Evolutionary conservation across 2,888 invertebrate genomes (phyloP).

Genomic region (Thymelicus lineola): DNA sequence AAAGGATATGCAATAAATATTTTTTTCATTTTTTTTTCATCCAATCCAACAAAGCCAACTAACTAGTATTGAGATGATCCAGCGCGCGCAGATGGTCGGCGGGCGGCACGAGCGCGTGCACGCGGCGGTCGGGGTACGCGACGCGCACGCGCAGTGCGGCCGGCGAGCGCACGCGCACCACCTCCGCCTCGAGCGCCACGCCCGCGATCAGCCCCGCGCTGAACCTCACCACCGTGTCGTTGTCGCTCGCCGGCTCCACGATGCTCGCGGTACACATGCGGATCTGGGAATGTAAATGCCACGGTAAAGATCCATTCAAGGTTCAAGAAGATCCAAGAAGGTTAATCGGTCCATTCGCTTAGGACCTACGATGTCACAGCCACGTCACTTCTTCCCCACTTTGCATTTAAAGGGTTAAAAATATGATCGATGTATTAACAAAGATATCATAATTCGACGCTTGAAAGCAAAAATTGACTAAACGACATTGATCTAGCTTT

Average conservation of each 20-base stretch:
- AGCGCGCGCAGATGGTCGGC: conserved; percentile 90
- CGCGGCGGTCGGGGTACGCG: conserved; percentile 96
- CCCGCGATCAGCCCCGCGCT: conserved; percentile 96
- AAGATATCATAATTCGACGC: no score
- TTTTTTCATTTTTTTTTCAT: no score
- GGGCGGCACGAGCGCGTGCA: conserved; percentile 92
- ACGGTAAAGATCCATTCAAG: no score
- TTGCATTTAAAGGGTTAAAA: no score
- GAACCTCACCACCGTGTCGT: conserved; percentile 92
- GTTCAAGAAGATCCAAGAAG: no score
- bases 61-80: conserved; percentile 81
- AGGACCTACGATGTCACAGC: no score
- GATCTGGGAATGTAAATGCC: conserved; percentile 78
- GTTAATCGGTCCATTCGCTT: no score
- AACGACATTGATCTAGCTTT: no score
- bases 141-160: conserved; percentile 92
- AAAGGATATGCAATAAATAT: no score
- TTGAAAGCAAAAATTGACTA: no score
- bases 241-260: conserved; percentile 92
- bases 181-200: conserved; percentile 94
- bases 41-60: conserved; percentile 39
- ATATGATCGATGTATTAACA: no score
- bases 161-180: conserved; percentile 91
- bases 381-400: no score
- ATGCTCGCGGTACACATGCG: conserved; percentile 93